Base-by-base conservation (phyloP, 2,113 vertebrate species). In the Chaetura pelagica region DNA sequence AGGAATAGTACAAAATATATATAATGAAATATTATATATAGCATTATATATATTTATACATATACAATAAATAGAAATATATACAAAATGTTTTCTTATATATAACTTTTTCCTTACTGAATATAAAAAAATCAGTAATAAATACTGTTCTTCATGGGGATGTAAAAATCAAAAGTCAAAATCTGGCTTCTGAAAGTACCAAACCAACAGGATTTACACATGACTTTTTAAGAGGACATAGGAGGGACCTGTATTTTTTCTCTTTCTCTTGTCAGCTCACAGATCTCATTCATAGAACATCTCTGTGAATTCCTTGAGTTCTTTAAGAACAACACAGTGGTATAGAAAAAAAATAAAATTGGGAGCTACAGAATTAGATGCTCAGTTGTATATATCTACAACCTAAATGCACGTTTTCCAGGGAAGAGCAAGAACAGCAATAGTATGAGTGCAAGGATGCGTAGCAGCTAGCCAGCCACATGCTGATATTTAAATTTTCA, bases 381-480 rank as follows among this genome's bases (percentile, higher is more conserved):
- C 32, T 88, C 75, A 49, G 44, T 23, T 82, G 32, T 34, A 24
- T 34, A 27, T 23, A 44, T 12, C 49, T 66, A 20, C 27, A 54
- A 76, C n/a, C 49, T 85, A 73, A 91, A 85, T 12, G 29, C 7
- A 66, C 5, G 58, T 76, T 90, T 93, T 71, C 68, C 91, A 96
- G 72, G 2, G 0, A 78, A 77, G 44, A 88, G 57, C 10, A 26
- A 74, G 76, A 87, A 78, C 24, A 85, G 55, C 59, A 69, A 62
- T 19, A 55, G 12, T 38, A 5, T 46, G 59, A 80, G 58, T 19
- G 44, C 57, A 64, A 42, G 24, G 71, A 61, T 3, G 3, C 4
- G 15, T 21, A 87, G 71, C 61, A 77, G 18, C 40, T 83, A 71
- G 62, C 30, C 26, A 51, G 66, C n/a, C 64, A 81, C 62, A 46